phyloP scores from a whole-genome alignment of 2,888 invertebrate species.

The Lymantria monacha region DNA sequence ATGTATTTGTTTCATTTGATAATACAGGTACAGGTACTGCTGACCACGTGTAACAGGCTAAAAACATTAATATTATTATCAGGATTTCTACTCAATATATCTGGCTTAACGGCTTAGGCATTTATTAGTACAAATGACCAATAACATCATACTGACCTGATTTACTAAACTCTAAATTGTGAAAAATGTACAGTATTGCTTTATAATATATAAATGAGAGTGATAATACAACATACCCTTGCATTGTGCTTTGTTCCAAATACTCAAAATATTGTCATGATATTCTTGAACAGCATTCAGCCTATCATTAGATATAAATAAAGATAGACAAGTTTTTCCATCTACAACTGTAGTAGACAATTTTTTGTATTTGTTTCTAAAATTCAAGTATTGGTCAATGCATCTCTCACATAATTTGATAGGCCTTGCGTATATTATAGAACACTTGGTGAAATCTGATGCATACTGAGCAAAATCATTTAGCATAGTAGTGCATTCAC shows the following conservation, averaged over 20 bases:
- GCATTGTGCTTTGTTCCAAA: constrained; percentile 85
- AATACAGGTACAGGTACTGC: constrained; percentile 63
- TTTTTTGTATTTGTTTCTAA: constrained; percentile 74
- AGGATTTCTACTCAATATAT: background rate
- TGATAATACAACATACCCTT: constrained; percentile 66
- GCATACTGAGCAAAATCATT: constrained; percentile 77
- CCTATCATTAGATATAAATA: constrained; percentile 83
- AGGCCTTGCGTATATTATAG: constrained; percentile 82
- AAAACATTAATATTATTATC: constrained; percentile 30
- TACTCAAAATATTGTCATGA: constrained; percentile 74
- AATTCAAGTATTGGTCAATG: constrained; percentile 75
- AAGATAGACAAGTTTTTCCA: constrained; percentile 81
- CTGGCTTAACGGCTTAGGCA: no score
- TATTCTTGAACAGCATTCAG: constrained; percentile 83
- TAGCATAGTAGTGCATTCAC: constrained; percentile 52
- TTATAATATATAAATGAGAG: no score
- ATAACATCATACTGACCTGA: no score
- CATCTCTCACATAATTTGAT: constrained; percentile 84
- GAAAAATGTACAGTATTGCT: no score
- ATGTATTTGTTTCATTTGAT: constrained; percentile 75
- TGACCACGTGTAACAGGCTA: constrained; percentile 82
- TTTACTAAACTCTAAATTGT: no score
- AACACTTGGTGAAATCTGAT: constrained; percentile 83
- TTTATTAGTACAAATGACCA: no score
- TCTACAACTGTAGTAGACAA: constrained; percentile 67